Percentiles rank a stretch among this genome's conserved stretches.
These are phyloP conservation scores for Mellilla xanthometata DNA, from an alignment of 2,888 invertebrate species.

Conservation along the genomic window DNA sequence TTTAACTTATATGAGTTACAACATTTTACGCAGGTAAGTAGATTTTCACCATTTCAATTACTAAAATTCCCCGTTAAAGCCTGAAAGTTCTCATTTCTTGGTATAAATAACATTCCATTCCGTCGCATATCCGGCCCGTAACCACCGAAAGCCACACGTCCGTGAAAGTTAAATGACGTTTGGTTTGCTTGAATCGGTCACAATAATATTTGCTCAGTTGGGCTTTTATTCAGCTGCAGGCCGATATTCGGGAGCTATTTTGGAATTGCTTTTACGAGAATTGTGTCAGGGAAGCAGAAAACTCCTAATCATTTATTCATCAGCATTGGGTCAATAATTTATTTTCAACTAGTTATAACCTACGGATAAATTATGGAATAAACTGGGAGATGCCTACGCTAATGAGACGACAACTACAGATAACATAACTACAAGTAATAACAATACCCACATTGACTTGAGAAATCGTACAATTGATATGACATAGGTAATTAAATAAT, in stretches of 20 bases:
- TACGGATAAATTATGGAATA: too few species aligned
- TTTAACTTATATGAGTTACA: too few species aligned
- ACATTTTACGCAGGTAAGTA: too few species aligned
- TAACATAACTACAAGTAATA: too few species aligned
- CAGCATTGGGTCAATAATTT: too few species aligned
- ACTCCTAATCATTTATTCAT: background rate
- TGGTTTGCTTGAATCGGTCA: conserved; percentile 16
- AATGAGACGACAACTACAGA: too few species aligned
- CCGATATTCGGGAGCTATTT: background rate
- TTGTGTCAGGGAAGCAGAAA: background rate
- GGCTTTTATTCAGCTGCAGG: conserved; percentile 6
- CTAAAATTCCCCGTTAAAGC: background rate
- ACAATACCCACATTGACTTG: too few species aligned
- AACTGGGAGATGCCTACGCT: too few species aligned
- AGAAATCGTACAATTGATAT: too few species aligned
- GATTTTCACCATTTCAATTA: background rate
- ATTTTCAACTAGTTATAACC: too few species aligned
- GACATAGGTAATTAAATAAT: too few species aligned
- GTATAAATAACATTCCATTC: conserved; percentile 15
- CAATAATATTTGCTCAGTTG: conserved; percentile 16
- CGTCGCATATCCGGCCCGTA: conserved; percentile 10
- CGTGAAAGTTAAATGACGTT: conserved; percentile 26
- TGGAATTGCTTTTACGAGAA: background rate
- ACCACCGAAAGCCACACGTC: conserved; percentile 15
- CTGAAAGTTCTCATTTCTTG: background rate